Base-by-base conservation (phyloP, 2,888 invertebrate genomes). In the Junonia oenone region DNA sequence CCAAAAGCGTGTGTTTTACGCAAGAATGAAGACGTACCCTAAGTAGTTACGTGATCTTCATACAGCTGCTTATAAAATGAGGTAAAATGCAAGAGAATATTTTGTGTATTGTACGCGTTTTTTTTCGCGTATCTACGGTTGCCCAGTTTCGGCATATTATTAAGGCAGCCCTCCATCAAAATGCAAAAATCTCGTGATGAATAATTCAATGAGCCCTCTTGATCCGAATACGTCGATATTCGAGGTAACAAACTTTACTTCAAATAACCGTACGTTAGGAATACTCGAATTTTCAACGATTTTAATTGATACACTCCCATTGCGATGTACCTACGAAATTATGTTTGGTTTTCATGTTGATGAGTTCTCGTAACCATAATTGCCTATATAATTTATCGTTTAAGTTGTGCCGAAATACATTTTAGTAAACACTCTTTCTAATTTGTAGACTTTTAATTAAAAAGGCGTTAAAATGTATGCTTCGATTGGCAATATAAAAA, bases 181-280 rank as follows among this genome's bases (percentile, higher is more conserved):
- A 61, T 61, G 59, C 56, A 54, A 59, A 61, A 55, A 55, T 48
- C 22, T 29, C 45, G 33, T 15, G 46, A 57, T 62, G 62, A 62
- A 62, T 62, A 59, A 62, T 57, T 51, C 57, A 59, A 57, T 56
- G 40, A 51, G 43, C 48, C 51, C 51, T 56, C 31, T 11, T 56
- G 59, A 54, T 52, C 55, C 35, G 26, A 4, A 37, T 27, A 48
- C 51, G 27, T 48, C 53, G 29, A 51, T 56, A 51, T 55, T 51
- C 45, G 38, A 31, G 22, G 45, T 49, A 40, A 49, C 49, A 43
- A 47, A 35, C 47, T 47, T 48, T 22, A 38, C 51, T 55, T 51
- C 22, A 33, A 45, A 58, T 22, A 47, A 40, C 38, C 11, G 29
- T 17, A n/a, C 13, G 29, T 38, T 35, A 52, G 27, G 4, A 19